A percentile compares a stretch with the other conserved stretches of the same genome.
Evolutionary conservation across 2,113 vertebrate genomes (phyloP).

Genomic region (Eulemur rufifrons): DNA sequence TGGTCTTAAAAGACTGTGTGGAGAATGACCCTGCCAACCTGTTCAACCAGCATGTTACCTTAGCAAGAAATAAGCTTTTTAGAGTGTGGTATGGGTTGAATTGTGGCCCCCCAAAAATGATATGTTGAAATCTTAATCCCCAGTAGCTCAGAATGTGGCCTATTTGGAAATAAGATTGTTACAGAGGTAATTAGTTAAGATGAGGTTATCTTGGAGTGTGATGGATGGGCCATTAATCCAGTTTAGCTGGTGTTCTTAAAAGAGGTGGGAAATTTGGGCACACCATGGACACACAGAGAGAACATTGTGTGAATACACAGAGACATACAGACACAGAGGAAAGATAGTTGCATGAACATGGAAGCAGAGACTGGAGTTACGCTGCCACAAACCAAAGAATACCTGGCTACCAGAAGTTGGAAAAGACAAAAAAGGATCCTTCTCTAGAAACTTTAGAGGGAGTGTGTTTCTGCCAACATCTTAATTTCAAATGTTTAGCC

Average conservation of each 20-base stretch:
- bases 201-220: neutral
- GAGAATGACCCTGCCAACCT: neutral
- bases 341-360: neutral
- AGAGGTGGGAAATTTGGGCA: neutral
- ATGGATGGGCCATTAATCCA: neutral
- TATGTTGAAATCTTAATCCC: neutral
- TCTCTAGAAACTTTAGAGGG: neutral
- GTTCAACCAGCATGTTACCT: neutral
- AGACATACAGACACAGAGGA: neutral
- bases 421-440: neutral
- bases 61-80: neutral
- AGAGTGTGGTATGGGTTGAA: neutral
- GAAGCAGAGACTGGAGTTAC: neutral
- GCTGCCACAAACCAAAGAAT: neutral
- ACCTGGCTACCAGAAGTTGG: neutral
- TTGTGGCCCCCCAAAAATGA: neutral
- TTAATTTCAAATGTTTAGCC: neutral
- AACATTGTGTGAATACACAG: neutral
- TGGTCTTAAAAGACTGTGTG: neutral
- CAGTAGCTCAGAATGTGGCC: neutral
- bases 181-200: neutral
- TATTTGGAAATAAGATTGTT: neutral
- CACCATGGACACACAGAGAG: neutral
- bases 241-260: neutral
- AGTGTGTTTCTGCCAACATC: rapidly evolving